A percentile compares a stretch with the other conserved stretches of the same genome.
phyloP scores from a whole-genome alignment of 2,797 vertebrate genomes.

The Tapera naevia region DNA sequence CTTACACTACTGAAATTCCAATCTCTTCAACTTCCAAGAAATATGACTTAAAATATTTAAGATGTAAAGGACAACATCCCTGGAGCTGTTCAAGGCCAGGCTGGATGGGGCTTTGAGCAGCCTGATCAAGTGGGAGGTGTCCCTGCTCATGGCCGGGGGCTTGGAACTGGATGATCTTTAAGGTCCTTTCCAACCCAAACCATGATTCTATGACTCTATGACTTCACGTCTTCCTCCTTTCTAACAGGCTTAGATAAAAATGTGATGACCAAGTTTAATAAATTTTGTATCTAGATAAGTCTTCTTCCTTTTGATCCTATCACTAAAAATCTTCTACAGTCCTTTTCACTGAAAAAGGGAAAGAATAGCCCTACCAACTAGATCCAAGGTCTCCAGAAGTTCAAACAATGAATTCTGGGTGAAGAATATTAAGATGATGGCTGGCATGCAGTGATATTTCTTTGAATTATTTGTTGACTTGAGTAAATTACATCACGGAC shows the following conservation, averaged over 20 bases:
- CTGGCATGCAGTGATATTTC: not conserved
- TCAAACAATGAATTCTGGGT: not conserved
- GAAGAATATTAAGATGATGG: not conserved
- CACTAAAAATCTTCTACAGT: not conserved
- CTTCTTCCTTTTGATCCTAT: not conserved
- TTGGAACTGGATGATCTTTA: no score
- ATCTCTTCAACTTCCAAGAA: not conserved
- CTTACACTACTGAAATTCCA: not conserved
- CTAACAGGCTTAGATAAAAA: not conserved
- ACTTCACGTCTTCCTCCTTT: not conserved
- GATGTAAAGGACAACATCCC: not conserved
- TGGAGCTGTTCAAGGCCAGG: no score
- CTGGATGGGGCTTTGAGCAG: no score
- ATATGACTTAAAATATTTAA: not conserved
- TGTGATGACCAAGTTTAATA: not conserved
- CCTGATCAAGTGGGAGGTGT: no score
- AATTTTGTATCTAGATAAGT: not conserved
- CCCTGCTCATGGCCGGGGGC: no score
- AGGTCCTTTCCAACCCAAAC: no score
- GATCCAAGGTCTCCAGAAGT: not conserved
- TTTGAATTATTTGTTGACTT: not conserved
- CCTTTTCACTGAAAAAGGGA: not conserved
- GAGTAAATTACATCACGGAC: not conserved
- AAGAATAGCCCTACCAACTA: not conserved
- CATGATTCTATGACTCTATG: no score